A percentile compares a stretch with the other conserved stretches of the same genome.
Evolutionary conservation across 2,888 invertebrate species (phyloP).

Genomic region (Pandemis heparana): DNA sequence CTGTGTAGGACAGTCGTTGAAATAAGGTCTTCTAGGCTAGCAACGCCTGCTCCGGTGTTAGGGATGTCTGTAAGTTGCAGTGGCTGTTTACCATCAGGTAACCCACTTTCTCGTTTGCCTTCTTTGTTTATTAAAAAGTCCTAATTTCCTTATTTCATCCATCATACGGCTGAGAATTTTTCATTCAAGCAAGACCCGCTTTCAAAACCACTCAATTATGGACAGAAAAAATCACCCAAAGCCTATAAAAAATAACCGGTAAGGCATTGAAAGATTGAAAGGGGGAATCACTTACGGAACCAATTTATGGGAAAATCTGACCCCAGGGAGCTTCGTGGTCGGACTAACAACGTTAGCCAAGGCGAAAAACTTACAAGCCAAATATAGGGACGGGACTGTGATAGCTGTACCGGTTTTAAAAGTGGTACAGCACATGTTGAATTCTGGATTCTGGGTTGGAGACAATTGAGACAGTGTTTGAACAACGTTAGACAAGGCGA

Average conservation of each 20-base stretch:
- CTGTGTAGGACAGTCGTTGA: no score
- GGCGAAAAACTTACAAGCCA: conserved; percentile 75
- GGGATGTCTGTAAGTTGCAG: no score
- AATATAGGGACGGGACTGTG: conserved; percentile 1
- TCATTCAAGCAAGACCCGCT: neutral
- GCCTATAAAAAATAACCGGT: conserved; percentile 72
- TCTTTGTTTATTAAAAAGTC: no score
- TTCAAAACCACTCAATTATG: conserved; percentile 62
- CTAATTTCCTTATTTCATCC: neutral
- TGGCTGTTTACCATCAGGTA: no score
- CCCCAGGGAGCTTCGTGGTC: conserved; percentile 80
- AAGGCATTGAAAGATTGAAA: conserved; percentile 84
- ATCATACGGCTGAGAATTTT: neutral
- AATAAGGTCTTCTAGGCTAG: no score
- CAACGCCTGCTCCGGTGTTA: no score
- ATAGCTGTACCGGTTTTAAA: conserved; percentile 24
- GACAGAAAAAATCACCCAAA: conserved; percentile 54
- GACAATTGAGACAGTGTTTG: no score
- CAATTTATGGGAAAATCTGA: conserved; percentile 83
- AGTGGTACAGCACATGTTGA: neutral
- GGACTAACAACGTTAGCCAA: conserved; percentile 81
- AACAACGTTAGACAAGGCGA: no score
- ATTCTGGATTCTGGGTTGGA: neutral
- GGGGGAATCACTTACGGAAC: conserved; percentile 81
- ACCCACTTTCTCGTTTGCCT: no score